Percentiles rank a stretch among this genome's conserved stretches.
Evolutionary conservation across 2,888 invertebrate genomes (phyloP).

Genomic region (Notodonta ziczac): DNA sequence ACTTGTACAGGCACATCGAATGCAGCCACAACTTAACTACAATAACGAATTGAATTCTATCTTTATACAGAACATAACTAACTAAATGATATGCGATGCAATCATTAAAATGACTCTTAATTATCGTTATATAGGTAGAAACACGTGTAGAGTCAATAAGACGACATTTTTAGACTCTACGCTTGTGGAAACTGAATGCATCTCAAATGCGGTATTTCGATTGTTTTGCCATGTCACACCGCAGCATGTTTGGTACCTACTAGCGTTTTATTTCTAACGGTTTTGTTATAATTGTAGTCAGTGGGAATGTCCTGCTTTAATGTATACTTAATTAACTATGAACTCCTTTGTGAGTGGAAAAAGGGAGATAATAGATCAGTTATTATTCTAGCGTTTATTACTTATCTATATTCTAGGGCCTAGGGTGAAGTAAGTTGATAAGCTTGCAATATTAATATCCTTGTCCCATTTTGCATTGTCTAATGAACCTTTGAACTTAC

Average conservation of each 20-base stretch:
- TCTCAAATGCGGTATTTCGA: too few species aligned
- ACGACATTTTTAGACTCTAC: too few species aligned
- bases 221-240: too few species aligned
- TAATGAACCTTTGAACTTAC: not conserved
- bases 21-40: not conserved
- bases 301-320: not conserved
- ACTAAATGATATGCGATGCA: too few species aligned
- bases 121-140: too few species aligned
- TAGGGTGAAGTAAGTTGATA: not conserved
- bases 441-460: not conserved
- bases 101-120: too few species aligned
- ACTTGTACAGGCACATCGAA: not conserved
- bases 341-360: not conserved
- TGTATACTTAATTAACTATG: not conserved
- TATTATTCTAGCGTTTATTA: too few species aligned
- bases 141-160: too few species aligned
- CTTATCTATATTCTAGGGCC: not conserved
- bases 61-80: too few species aligned
- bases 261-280: not conserved
- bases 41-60: not conserved
- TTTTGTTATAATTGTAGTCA: not conserved
- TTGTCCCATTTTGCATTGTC: not conserved
- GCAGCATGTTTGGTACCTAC: too few species aligned
- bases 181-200: too few species aligned
- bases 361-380: too few species aligned